Evolutionary conservation across 2,113 vertebrate species (phyloP).

Genomic region (Nicator chloris): DNA sequence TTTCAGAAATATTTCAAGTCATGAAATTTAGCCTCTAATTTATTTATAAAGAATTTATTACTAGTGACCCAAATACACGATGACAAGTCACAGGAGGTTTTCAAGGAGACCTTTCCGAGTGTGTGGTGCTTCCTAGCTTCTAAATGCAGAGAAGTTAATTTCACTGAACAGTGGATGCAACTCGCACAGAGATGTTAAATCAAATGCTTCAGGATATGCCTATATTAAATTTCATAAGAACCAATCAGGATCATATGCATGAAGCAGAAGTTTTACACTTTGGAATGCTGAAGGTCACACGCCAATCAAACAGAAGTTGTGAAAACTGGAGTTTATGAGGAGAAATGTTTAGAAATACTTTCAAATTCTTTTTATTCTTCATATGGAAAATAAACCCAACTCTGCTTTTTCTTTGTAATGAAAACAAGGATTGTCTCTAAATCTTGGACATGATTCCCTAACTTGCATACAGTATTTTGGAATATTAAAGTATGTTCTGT

Average conservation of each 20-base stretch:
- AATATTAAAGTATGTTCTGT: background rate
- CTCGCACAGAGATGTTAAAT: background rate
- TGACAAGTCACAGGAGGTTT: background rate
- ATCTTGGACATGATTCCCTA: background rate
- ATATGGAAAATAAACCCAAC: background rate
- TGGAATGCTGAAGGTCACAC: background rate
- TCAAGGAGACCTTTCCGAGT: background rate
- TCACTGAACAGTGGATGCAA: background rate
- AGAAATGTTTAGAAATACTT: background rate
- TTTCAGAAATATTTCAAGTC: constrained; percentile 5
- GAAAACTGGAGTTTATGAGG: background rate
- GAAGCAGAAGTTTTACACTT: background rate
- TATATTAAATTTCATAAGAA: background rate
- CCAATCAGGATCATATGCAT: background rate
- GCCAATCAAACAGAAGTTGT: background rate
- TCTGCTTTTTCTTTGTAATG: background rate
- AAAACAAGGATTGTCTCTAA: background rate
- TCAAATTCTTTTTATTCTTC: background rate
- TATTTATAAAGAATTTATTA: constrained; percentile 24
- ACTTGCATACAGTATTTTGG: background rate
- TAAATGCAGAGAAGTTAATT: background rate
- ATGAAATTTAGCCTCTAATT: background rate
- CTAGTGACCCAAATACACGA: background rate
- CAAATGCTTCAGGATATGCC: background rate
- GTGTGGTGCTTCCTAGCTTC: background rate